These are phyloP conservation scores for Hetaerina titia DNA, from an alignment of 2,888 invertebrate species.

Conservation along the genomic window DNA sequence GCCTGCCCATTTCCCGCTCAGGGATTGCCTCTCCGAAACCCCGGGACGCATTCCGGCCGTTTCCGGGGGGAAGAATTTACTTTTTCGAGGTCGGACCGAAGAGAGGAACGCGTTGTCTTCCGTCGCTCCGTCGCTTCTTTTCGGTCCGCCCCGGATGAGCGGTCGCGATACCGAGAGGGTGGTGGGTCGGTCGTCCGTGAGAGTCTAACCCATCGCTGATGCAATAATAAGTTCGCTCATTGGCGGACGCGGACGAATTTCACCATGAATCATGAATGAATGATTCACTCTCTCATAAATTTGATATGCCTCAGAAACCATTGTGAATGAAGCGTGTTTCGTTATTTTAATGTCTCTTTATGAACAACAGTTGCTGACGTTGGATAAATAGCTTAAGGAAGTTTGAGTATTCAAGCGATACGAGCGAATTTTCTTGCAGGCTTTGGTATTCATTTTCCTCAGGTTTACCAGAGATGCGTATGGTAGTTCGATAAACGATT, in stretches of 20 bases:
- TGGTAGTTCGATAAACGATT: too few relatives aligned
- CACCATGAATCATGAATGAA: too few relatives aligned
- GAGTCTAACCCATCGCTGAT: background rate
- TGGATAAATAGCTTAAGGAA: too few relatives aligned
- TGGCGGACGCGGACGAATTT: background rate
- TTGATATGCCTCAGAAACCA: too few relatives aligned
- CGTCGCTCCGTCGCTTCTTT: background rate
- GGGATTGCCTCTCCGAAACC: background rate
- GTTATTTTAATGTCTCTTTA: too few relatives aligned
- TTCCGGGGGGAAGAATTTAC: conserved; percentile 5
- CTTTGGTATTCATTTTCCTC: too few relatives aligned
- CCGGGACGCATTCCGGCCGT: background rate
- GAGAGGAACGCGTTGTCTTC: background rate
- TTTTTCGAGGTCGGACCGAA: background rate
- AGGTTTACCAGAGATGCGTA: too few relatives aligned
- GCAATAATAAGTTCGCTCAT: background rate
- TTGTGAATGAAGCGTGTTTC: too few relatives aligned
- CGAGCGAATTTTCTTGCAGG: too few relatives aligned
- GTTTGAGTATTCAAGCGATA: too few relatives aligned
- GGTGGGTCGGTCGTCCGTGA: background rate
- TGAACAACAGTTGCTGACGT: too few relatives aligned
- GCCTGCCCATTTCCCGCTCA: background rate
- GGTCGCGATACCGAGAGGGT: background rate
- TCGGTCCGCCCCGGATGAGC: background rate
- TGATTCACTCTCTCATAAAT: too few relatives aligned